A percentile compares a stretch with the other conserved stretches of the same genome.
Evolutionary conservation across 2,113 vertebrate species (phyloP).

Genomic region (Pedetes capensis): DNA sequence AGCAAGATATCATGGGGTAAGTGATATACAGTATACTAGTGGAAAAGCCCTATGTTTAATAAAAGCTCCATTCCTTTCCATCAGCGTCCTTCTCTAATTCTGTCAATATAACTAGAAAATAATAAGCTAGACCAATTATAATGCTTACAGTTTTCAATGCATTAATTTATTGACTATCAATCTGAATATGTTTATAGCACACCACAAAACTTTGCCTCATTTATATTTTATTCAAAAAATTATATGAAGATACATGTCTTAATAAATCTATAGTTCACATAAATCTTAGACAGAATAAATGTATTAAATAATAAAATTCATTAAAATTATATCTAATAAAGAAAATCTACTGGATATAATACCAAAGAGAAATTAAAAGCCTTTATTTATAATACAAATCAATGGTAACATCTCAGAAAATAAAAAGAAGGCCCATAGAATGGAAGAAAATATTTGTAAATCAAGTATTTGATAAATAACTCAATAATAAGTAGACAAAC

Average conservation of each 20-base stretch:
- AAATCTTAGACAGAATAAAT: background rate
- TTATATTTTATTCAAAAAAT: background rate
- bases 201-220: background rate
- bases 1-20: background rate
- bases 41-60: background rate
- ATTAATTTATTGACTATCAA: background rate
- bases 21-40: background rate
- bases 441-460: background rate
- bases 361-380: background rate
- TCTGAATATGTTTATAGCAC: background rate
- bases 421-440: background rate
- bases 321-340: background rate
- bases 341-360: background rate
- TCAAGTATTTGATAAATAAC: background rate
- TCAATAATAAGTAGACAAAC: background rate
- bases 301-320: background rate
- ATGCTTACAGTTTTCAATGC: background rate
- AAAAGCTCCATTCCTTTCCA: background rate
- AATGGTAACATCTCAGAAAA: background rate
- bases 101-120: background rate
- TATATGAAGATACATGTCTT: background rate
- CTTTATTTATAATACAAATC: background rate
- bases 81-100: background rate
- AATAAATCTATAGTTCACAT: background rate
- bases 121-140: background rate